Evolutionary conservation across 2,888 invertebrate genomes (phyloP).

Genomic region (Nephrotoma flavescens): DNA sequence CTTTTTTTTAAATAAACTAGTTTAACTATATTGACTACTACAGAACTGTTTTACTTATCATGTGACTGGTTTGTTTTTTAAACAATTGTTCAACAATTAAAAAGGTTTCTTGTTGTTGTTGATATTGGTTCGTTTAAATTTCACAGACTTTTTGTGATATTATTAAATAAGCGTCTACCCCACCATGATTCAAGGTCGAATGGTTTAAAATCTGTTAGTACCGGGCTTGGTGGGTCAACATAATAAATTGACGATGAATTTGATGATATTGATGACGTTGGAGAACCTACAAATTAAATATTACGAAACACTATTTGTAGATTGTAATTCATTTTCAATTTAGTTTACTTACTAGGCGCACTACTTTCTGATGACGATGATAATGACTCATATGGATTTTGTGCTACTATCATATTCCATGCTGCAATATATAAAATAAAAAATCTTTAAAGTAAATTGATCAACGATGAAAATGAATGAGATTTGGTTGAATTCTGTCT

Average conservation of each 20-base stretch:
- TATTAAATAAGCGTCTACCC: slow-evolving; percentile 73
- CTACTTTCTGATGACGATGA: slow-evolving; percentile 9
- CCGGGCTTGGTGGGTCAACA: slow-evolving; percentile 56
- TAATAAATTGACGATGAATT: slow-evolving; percentile 42
- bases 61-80: neutral
- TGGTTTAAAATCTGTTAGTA: slow-evolving; percentile 67
- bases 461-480: too few relatives aligned
- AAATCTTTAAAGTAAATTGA: neutral
- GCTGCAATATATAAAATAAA: slow-evolving; percentile 16
- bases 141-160: slow-evolving; percentile 66
- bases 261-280: slow-evolving; percentile 24
- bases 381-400: slow-evolving; percentile 27
- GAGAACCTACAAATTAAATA: slow-evolving; percentile 1
- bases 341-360: neutral
- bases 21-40: neutral
- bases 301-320: neutral
- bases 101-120: neutral
- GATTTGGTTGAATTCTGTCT: too few relatives aligned
- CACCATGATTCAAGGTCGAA: slow-evolving; percentile 86
- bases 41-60: neutral
- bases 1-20: neutral
- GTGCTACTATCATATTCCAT: slow-evolving; percentile 30
- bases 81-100: neutral
- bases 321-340: neutral
- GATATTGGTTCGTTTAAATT: slow-evolving; percentile 2